A percentile compares a stretch with the other conserved stretches of the same genome.
These are phyloP conservation scores for Catagonus wagneri DNA, from an alignment of 2,113 vertebrate species.

Conservation along the genomic window DNA sequence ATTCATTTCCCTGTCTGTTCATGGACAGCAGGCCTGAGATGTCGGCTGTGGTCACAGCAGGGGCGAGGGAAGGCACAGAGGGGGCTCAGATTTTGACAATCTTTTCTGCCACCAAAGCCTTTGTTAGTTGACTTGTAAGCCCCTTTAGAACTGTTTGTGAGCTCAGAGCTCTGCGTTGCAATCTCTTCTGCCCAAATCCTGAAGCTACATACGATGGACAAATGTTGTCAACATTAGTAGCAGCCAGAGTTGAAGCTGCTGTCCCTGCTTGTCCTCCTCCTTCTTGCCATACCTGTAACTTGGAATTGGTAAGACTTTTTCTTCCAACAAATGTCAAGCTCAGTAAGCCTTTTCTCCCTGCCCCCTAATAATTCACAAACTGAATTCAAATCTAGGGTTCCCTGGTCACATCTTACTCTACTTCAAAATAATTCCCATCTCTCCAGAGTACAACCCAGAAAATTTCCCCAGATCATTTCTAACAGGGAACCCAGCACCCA, in stretches of 20 bases:
- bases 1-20: neutral
- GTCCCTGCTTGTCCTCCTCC: neutral
- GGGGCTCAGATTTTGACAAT: neutral
- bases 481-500: neutral
- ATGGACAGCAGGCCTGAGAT: neutral
- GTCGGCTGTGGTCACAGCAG: neutral
- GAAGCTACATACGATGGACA: neutral
- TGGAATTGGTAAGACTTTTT: conserved; percentile 15
- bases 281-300: neutral
- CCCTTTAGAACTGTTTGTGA: neutral
- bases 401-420: neutral
- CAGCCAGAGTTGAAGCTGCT: neutral
- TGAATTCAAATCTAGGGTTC: neutral
- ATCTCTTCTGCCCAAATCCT: neutral
- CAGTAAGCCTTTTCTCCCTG: neutral
- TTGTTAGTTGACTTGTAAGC: neutral
- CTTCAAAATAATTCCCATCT: neutral
- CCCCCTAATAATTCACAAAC: neutral
- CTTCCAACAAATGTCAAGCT: neutral
- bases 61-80: neutral
- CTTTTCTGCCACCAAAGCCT: neutral
- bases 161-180: neutral
- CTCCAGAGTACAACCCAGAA: neutral
- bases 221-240: neutral
- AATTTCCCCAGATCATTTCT: neutral